Evolutionary conservation across 2,797 vertebrate genomes (phyloP).

Genomic region (Valencia hispanica): DNA sequence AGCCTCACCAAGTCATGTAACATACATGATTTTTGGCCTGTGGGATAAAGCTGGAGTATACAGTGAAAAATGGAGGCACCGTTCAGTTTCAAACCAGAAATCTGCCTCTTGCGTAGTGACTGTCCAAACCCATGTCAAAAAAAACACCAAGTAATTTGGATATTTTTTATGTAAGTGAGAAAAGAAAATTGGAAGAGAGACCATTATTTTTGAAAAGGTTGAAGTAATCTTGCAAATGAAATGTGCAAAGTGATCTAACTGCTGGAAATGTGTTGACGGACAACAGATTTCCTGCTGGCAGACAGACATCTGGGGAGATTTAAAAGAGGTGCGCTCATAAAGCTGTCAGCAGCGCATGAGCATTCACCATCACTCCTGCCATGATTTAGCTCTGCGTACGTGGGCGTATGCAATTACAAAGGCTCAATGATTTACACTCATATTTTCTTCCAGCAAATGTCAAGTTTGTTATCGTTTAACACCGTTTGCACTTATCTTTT

Average conservation of each 20-base stretch:
- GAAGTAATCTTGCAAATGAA: constrained; percentile 24
- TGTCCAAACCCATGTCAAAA: neutral
- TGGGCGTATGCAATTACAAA: constrained; percentile 55
- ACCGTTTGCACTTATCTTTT: constrained; percentile 33
- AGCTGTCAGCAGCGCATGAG: constrained; percentile 62
- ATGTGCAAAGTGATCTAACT: constrained; percentile 23
- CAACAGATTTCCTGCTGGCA: constrained; percentile 55
- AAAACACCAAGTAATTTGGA: neutral
- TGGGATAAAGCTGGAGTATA: neutral
- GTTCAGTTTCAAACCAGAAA: neutral
- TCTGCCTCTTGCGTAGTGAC: neutral
- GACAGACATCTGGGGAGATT: constrained; percentile 48
- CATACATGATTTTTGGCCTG: neutral
- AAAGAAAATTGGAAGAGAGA: constrained; percentile 11
- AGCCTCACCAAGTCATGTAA: neutral
- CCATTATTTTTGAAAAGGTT: constrained; percentile 17
- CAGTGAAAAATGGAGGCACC: neutral
- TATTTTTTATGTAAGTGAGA: constrained; percentile 19
- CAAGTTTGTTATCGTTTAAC: constrained; percentile 45
- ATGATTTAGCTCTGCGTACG: constrained; percentile 41
- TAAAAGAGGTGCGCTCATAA: constrained; percentile 64
- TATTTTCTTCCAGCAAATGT: constrained; percentile 58
- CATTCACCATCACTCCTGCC: constrained; percentile 49
- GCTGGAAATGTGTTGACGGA: constrained; percentile 47
- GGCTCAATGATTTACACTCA: constrained; percentile 60